Base-by-base conservation (phyloP, 2,888 invertebrate species). In the Pollenia amentaria region DNA sequence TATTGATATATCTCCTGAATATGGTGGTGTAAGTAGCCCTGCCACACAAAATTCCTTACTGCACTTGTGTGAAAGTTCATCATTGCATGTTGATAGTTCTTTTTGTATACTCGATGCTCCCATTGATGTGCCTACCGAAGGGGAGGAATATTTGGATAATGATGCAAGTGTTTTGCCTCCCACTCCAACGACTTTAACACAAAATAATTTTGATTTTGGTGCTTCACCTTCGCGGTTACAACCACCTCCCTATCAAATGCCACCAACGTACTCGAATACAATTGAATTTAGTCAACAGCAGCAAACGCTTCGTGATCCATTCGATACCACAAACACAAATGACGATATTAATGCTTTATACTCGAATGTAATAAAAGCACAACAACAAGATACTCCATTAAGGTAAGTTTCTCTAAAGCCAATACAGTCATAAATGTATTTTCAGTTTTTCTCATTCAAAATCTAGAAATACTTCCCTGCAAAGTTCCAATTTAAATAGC, bases 41-140 rank as follows among this genome's bases (percentile, higher is more conserved):
- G 57, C 82, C 12, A 84, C 83, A 40, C 82, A 83, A 75, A 38
- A 76, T 7, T 78, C 87, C 6, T 78, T 88, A 55, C 77, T 78
- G 46, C 87, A 87, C 64, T 44, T 75, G 1, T 89, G 89, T 73
- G 92, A 89, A 85, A 92, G 87, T 88, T 89, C 87, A 88, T 92
- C 90, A 82, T 91, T 89, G 77, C 92, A 92, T 75, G 87, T 90
- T 73, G 92, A 92, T 79, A 93, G 90, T 78, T 90, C 91, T 0
- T 91, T 93, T 84, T 96, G 96, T 16, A 93, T 97, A 88, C 93
- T 97, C 0, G 97, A 97, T 91, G 95, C 96, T 89, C 96, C 97
- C 0, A 96, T 96, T 75, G 96, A 96, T 92, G 95, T 96, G 64
- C 95, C 96, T 77, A 93, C 93, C 0, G 92, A 91, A 51, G 89